phyloP scores from a whole-genome alignment of 2,888 invertebrate genomes.

The Stegana nigrithorax region DNA sequence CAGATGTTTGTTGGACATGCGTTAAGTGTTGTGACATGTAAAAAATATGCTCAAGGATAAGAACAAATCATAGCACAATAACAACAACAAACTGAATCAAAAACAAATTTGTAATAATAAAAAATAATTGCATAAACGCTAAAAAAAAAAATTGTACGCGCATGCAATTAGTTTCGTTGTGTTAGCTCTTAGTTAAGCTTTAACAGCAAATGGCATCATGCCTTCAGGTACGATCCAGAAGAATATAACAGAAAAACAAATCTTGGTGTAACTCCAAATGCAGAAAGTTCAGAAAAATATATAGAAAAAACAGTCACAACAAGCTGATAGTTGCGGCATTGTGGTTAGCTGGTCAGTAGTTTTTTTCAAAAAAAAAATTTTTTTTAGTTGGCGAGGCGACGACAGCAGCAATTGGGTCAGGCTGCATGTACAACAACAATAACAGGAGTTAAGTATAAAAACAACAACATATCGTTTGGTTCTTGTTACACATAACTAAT shows the following conservation, averaged over 20 bases:
- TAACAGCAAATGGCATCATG: slow-evolving; percentile 16
- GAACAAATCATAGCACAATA: not conserved
- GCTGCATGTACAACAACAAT: no score
- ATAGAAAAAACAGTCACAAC: no score
- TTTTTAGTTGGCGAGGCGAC: no score
- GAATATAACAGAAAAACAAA: slow-evolving; percentile 47
- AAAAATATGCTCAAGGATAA: not conserved
- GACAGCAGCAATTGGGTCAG: no score
- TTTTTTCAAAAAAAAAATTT: no score
- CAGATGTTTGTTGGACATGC: slow-evolving; percentile 8
- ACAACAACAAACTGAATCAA: not conserved
- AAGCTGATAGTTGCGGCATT: no score
- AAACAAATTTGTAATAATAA: slow-evolving; percentile 22
- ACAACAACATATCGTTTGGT: no score
- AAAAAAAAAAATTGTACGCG: slow-evolving; percentile 28
- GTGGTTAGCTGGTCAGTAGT: no score
- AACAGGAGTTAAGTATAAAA: no score
- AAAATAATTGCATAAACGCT: slow-evolving; percentile 30
- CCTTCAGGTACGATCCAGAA: slow-evolving; percentile 69
- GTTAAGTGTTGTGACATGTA: not conserved
- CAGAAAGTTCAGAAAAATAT: no score
- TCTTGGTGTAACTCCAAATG: not conserved
- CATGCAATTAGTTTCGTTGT: not conserved
- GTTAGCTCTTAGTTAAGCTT: not conserved
- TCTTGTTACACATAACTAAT: no score